Evolutionary conservation across 2,888 invertebrate genomes (phyloP).

Genomic region (Aporophyla lueneburgensis): DNA sequence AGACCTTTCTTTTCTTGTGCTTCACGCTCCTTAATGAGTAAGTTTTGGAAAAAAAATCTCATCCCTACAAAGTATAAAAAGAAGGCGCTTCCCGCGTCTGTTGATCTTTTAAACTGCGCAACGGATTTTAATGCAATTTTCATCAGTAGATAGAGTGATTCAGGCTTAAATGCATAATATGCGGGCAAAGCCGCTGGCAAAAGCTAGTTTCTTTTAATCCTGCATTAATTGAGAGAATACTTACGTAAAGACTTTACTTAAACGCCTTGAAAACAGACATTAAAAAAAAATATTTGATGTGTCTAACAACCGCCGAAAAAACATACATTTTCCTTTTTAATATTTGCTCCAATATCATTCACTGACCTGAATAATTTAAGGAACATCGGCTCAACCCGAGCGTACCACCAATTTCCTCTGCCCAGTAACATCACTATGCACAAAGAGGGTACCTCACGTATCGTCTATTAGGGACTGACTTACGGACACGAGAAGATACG

Average conservation of each 20-base stretch:
- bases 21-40: too few relatives aligned
- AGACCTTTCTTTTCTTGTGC: too few relatives aligned
- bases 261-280: neutral
- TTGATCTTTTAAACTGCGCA: too few relatives aligned
- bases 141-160: too few relatives aligned
- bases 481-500: slow-evolving; percentile 60
- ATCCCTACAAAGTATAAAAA: too few relatives aligned
- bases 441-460: slow-evolving; percentile 63
- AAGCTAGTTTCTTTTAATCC: too few relatives aligned
- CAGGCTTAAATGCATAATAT: too few relatives aligned
- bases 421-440: slow-evolving; percentile 56
- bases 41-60: too few relatives aligned
- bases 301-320: neutral
- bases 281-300: neutral
- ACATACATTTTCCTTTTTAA: neutral
- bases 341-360: slow-evolving; percentile 7
- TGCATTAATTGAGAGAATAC: too few relatives aligned
- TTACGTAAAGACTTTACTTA: neutral
- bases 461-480: slow-evolving; percentile 62
- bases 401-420: slow-evolving; percentile 16
- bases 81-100: too few relatives aligned
- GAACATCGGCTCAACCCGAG: slow-evolving; percentile 1
- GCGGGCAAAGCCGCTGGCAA: too few relatives aligned
- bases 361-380: slow-evolving; percentile 26
- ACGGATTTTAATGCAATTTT: too few relatives aligned